These are phyloP conservation scores for Acromyrmex echinatior DNA, from an alignment of 1,140 invertebrate species.

Conservation along the genomic window DNA sequence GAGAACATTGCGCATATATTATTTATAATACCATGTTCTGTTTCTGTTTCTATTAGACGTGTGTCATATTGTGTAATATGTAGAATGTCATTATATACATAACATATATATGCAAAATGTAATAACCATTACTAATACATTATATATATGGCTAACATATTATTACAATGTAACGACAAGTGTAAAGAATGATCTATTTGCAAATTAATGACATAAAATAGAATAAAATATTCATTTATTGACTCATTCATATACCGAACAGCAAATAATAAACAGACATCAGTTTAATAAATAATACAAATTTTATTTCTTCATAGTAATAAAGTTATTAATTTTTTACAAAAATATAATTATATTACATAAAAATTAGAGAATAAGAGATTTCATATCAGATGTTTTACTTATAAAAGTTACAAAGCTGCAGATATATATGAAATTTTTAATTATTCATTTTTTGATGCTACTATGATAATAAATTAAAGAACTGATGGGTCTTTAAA, in stretches of 20 bases:
- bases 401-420: neutral
- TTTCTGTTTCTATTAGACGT: conserved; percentile 59
- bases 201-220: conserved; percentile 23
- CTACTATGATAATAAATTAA: neutral
- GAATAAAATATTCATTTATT: conserved; percentile 18
- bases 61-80: conserved; percentile 59
- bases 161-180: neutral
- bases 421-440: neutral
- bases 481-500: neutral
- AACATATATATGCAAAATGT: conserved; percentile 37
- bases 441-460: neutral
- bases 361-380: neutral
- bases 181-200: conserved; percentile 29
- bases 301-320: neutral
- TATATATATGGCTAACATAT: conserved; percentile 10
- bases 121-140: conserved; percentile 5
- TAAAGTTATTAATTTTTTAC: conserved; percentile 13
- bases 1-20: conserved; percentile 54
- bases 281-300: neutral
- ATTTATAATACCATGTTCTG: conserved; percentile 49
- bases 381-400: neutral
- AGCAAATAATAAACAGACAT: neutral
- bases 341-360: neutral
- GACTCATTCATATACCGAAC: neutral
- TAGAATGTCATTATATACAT: conserved; percentile 44